Percentiles rank a stretch among this genome's conserved stretches.
Evolutionary conservation across 2,888 invertebrate species (phyloP).

Genomic region (Machimus atricapillus): DNA sequence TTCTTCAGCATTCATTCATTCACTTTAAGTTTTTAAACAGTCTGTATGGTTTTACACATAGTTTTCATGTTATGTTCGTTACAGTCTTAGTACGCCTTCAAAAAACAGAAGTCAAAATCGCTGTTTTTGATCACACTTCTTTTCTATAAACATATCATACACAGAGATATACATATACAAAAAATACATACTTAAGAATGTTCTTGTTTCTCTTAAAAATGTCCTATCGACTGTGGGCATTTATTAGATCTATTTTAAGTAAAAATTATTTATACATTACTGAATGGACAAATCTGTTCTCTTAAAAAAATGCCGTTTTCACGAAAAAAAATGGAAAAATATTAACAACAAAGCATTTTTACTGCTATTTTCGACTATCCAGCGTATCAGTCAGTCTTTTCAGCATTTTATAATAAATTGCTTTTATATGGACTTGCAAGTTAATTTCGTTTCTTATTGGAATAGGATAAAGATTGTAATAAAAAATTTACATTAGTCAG

Average conservation of each 20-base stretch:
- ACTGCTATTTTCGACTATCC: constrained; percentile 7
- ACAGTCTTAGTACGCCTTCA: constrained; percentile 38
- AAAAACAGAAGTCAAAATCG: constrained; percentile 30
- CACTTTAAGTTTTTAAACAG: not conserved
- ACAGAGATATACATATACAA: constrained; percentile 36
- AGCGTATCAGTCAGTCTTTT: constrained; percentile 16
- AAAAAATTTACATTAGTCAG: not conserved
- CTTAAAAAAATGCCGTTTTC: constrained; percentile 11
- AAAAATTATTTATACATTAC: constrained; percentile 22
- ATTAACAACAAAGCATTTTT: constrained; percentile 4
- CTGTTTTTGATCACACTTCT: constrained; percentile 38
- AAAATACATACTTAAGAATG: constrained; percentile 34
- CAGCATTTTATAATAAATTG: not conserved
- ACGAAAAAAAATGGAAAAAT: not conserved
- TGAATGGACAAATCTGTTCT: constrained; percentile 26
- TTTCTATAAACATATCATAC: constrained; percentile 38
- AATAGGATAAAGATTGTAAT: too few species aligned
- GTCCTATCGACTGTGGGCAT: constrained; percentile 21
- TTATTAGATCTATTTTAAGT: constrained; percentile 25
- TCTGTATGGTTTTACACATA: constrained; percentile 7
- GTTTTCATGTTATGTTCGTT: constrained; percentile 8
- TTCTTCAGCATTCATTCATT: constrained; percentile 9
- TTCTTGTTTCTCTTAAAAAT: constrained; percentile 24
- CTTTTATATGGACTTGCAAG: not conserved
- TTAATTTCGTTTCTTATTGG: not conserved